Evolutionary conservation across 2,113 vertebrate species (phyloP).

Genomic region (Ictalurus punctatus): DNA sequence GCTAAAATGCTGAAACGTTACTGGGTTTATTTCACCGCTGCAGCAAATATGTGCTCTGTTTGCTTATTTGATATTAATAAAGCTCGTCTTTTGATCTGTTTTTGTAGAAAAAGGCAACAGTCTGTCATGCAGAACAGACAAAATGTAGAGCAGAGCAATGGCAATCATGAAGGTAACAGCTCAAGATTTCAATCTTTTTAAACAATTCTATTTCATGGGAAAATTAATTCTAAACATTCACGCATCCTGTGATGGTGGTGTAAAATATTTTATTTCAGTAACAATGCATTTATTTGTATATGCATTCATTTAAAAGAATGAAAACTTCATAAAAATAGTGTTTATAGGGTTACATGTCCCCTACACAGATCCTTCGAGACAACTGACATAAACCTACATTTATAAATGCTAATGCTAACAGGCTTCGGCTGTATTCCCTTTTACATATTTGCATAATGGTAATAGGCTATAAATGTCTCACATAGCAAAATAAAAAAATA

Average conservation of each 20-base stretch:
- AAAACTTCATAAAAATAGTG: not conserved
- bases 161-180: constrained; percentile 83
- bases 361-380: not conserved
- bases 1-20: no score
- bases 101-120: constrained; percentile 82
- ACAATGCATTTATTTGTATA: not conserved
- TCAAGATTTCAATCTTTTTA: not conserved
- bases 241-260: not conserved
- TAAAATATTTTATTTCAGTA: not conserved
- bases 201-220: not conserved
- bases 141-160: constrained; percentile 79
- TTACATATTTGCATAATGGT: not conserved
- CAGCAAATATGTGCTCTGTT: no score
- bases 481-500: not conserved
- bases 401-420: not conserved
- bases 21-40: no score
- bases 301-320: not conserved
- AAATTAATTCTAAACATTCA: not conserved
- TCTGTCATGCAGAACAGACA: constrained; percentile 70
- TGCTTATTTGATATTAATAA: not conserved
- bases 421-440: not conserved
- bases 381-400: not conserved
- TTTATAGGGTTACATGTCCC: not conserved
- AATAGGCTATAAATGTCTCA: not conserved
- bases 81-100: constrained; percentile 18